Conservation (phyloP, 1,140 invertebrate species). For the Papilio glaucus region DNA sequence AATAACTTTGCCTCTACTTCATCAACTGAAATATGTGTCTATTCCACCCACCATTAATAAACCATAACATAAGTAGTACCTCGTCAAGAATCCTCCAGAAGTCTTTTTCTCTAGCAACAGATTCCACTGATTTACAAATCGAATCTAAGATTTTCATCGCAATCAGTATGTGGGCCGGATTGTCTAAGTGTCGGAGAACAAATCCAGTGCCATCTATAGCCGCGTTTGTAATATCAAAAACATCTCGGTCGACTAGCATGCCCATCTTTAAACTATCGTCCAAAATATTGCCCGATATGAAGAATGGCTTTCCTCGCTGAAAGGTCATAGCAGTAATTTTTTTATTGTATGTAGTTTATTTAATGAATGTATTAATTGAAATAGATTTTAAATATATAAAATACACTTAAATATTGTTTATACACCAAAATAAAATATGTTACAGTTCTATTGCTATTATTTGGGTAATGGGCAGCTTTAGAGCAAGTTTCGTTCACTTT, state of each 20-base stretch:
- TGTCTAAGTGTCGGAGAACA: constrained; percentile 43
- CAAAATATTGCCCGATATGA: constrained; percentile 50
- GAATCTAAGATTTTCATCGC: constrained; percentile 46
- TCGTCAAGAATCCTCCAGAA: constrained; percentile 45
- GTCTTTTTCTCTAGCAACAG: constrained; percentile 32
- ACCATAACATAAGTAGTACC: too few relatives aligned
- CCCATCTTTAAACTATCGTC: constrained; percentile 41
- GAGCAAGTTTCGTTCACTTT: too few relatives aligned
- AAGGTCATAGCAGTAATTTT: too few relatives aligned
- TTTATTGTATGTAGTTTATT: too few relatives aligned
- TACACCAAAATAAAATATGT: constrained; percentile 19
- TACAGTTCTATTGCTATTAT: background rate
- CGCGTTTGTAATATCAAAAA: constrained; percentile 48
- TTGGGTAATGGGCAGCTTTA: too few relatives aligned
- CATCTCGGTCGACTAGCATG: constrained; percentile 38
- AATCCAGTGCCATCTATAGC: constrained; percentile 47
- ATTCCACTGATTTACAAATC: constrained; percentile 44
- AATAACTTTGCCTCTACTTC: too few relatives aligned
- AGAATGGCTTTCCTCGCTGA: constrained; percentile 50
- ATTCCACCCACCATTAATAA: too few relatives aligned
- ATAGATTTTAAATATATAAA: too few relatives aligned
- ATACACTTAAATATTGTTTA: too few relatives aligned
- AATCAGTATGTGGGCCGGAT: constrained; percentile 36
- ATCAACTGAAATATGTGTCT: too few relatives aligned
- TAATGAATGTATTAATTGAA: too few relatives aligned